These are phyloP conservation scores for Chaenocephalus aceratus DNA, from an alignment of 2,113 vertebrate genomes.

Conservation along the genomic window DNA sequence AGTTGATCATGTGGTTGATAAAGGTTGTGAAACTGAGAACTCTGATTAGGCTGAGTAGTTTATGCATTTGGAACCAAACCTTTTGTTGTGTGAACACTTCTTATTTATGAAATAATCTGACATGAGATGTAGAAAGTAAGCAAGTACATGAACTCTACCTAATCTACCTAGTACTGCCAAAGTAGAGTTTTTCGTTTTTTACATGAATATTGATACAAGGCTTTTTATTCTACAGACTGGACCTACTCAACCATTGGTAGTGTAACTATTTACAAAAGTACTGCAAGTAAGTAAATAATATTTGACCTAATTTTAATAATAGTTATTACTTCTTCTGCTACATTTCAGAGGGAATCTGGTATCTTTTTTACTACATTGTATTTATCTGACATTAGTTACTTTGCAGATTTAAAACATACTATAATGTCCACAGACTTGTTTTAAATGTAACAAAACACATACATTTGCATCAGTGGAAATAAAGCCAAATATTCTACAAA, in stretches of 20 bases:
- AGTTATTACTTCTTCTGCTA: neutral
- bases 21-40: conserved; percentile 11
- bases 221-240: neutral
- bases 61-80: neutral
- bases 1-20: conserved; percentile 68
- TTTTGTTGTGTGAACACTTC: neutral
- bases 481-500: neutral
- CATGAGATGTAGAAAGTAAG: neutral
- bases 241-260: neutral
- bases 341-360: neutral
- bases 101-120: neutral
- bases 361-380: neutral
- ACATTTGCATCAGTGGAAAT: neutral
- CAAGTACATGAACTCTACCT: neutral
- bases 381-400: neutral
- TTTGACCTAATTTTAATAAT: neutral
- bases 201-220: neutral
- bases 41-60: conserved; percentile 14
- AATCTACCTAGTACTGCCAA: neutral
- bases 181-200: neutral
- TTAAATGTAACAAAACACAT: neutral
- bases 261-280: neutral
- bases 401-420: neutral
- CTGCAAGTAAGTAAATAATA: neutral
- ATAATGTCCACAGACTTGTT: neutral